phyloP scores from a whole-genome alignment of 2,888 invertebrate species.

The Plebejus argus region DNA sequence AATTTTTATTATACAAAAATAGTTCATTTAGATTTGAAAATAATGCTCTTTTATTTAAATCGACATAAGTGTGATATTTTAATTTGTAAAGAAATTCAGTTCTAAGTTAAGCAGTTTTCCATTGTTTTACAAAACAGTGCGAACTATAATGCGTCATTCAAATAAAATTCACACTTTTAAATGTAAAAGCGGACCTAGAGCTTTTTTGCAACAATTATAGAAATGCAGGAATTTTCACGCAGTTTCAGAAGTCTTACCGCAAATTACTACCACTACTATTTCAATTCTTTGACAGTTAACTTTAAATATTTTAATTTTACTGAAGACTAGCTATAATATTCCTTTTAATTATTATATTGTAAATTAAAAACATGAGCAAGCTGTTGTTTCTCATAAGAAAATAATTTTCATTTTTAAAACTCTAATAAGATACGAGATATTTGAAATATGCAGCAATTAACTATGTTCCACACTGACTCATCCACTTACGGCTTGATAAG shows the following conservation, averaged over 20 bases:
- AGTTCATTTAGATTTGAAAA: not conserved
- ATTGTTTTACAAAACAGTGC: not conserved
- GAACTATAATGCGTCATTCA: not conserved
- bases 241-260: not conserved
- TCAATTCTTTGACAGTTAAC: not conserved
- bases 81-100: not conserved
- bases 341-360: not conserved
- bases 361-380: not conserved
- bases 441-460: constrained; percentile 9
- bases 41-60: not conserved
- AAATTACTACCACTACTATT: not conserved
- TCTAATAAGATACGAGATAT: not conserved
- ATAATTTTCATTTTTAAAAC: not conserved
- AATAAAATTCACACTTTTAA: not conserved
- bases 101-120: not conserved
- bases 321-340: not conserved
- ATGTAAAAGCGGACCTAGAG: not conserved
- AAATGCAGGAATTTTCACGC: not conserved
- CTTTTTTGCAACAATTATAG: not conserved
- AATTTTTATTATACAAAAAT: not conserved
- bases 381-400: not conserved
- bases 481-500: constrained; percentile 6
- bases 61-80: not conserved
- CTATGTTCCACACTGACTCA: not conserved
- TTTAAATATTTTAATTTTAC: not conserved